Conservation (phyloP, 2,797 vertebrate genomes). For the Chaunax sp. region DNA sequence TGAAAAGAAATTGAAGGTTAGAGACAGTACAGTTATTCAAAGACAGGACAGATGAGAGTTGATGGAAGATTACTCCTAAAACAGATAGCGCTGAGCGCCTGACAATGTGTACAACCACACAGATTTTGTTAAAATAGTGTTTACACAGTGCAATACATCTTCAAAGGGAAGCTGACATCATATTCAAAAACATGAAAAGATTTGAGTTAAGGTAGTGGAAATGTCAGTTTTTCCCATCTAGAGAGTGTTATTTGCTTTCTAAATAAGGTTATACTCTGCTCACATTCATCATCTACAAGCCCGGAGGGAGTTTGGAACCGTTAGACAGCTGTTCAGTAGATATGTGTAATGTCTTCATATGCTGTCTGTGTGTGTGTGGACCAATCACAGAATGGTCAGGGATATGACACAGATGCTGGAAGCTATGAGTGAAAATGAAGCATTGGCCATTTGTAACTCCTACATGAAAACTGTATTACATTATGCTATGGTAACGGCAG, state of each 20-base stretch:
- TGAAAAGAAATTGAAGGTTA: no score
- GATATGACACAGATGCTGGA: constrained; percentile 18
- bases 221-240: constrained; percentile 30
- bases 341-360: constrained; percentile 31
- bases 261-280: constrained; percentile 51
- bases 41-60: neutral
- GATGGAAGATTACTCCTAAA: constrained; percentile 25
- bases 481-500: constrained; percentile 21
- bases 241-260: constrained; percentile 41
- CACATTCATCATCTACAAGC: constrained; percentile 51
- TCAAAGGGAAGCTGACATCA: constrained; percentile 24
- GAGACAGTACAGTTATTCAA: no score
- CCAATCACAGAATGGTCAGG: constrained; percentile 21
- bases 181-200: constrained; percentile 35
- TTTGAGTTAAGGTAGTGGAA: constrained; percentile 21
- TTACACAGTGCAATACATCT: constrained; percentile 8
- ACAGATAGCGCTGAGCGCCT: constrained; percentile 17
- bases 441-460: constrained; percentile 33
- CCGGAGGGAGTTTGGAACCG: constrained; percentile 41
- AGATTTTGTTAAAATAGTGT: constrained; percentile 21
- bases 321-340: constrained; percentile 55
- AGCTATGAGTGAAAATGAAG: constrained; percentile 44
- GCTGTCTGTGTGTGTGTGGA: constrained; percentile 7
- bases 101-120: constrained; percentile 25
- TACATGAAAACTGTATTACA: constrained; percentile 58